Evolutionary conservation across 2,797 vertebrate species (phyloP).

Genomic region (Gallinago solitaria): DNA sequence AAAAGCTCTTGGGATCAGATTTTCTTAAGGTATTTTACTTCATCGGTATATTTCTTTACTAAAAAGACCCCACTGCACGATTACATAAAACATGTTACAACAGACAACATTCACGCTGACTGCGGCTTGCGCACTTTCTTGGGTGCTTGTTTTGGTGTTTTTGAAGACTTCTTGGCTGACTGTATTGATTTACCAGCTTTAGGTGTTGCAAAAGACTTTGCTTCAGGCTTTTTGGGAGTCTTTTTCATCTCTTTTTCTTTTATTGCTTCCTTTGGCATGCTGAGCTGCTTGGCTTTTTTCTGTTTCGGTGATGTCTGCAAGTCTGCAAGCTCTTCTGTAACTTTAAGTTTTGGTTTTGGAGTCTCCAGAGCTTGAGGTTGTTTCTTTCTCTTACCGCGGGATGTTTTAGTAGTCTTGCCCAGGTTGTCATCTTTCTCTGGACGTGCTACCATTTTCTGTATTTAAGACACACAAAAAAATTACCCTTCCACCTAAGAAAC

Average conservation of each 20-base stretch:
- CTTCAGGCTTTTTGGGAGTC: constrained; percentile 53
- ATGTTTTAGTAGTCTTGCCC: background rate
- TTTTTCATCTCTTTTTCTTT: constrained; percentile 51
- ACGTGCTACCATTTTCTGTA: constrained; percentile 36
- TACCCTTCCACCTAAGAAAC: background rate
- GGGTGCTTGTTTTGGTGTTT: background rate
- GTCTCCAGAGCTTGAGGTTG: background rate
- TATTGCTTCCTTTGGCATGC: background rate
- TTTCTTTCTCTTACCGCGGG: constrained; percentile 66
- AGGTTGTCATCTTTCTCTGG: background rate
- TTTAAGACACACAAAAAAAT: constrained; percentile 5
- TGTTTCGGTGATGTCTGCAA: background rate
- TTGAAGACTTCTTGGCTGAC: constrained; percentile 56
- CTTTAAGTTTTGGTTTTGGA: background rate
- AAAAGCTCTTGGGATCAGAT: background rate
- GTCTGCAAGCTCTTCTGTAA: background rate
- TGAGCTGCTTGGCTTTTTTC: constrained; percentile 5
- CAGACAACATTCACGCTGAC: background rate
- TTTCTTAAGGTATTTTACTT: background rate
- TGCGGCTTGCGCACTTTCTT: background rate
- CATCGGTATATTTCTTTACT: background rate
- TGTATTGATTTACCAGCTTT: constrained; percentile 29
- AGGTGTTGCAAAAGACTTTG: constrained; percentile 43
- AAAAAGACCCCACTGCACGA: background rate
- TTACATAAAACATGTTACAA: background rate